Base-by-base conservation (phyloP, 2,797 vertebrate genomes). In the Diplodus sargus region DNA sequence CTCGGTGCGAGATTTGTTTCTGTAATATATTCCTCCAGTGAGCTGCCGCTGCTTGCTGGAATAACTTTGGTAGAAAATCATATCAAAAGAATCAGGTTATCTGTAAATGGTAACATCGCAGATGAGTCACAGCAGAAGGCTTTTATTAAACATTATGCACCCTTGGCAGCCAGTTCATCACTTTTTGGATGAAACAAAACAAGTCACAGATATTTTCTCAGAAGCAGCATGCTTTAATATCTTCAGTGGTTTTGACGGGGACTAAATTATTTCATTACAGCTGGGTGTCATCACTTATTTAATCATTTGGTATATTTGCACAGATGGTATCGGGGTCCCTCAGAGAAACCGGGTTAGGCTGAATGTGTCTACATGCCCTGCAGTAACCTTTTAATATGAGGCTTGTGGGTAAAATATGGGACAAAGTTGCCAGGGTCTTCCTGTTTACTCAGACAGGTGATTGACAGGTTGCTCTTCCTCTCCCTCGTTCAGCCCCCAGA, bases 401-500 rank as follows among this genome's bases (percentile, higher is more conserved):
- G 20, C 49, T 43, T 4, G 14, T 25, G 3, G 23, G 23, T 16
- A 39, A 14, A 53, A 58, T 14, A 20, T 47, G 47, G 18, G 9
- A 69, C 15, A 3, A 49, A 53, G 75, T 65, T 16, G 22, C 65
- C 14, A 1, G 49, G 74, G 30, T 79, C 18, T 59, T 18, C 15
- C 22, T 8, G 2, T 34, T 39, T 18, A 28, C 15, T n/a, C 22
- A 13, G 14, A 12, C 59, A 5, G n/a, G 4, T 49, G 11, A n/a
- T 49, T 82, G 17, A 76, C 47, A 53, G 22, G 30, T 69, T 13
- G 14, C 45, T 8, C 14, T 65, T 65, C 39, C n/a, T 73, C 34
- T 15, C 42, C 42, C 48, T 30, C 43, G n/a, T 80, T 15, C 76
- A 99, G 98, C 97, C 97, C 83, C 97, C 97, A 0, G 98, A 99